Conservation (phyloP, 2,888 invertebrate species). For the Morpho achilles region DNA sequence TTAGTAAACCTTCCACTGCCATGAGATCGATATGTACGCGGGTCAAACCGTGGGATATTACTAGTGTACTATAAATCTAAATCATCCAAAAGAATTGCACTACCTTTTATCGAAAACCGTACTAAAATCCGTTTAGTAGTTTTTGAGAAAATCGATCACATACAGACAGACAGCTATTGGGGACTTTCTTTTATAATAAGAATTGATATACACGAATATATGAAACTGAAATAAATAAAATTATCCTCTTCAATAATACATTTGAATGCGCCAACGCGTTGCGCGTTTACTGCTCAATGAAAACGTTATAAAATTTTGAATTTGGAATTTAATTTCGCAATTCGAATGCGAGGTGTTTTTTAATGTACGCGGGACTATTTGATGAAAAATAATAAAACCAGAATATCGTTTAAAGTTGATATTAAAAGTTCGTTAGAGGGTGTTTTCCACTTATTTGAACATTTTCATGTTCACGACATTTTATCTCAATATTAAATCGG, state of each 20-base stretch:
- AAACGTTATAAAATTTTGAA: slow-evolving; percentile 54
- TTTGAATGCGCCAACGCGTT: slow-evolving; percentile 35
- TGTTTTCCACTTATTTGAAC: slow-evolving; percentile 1
- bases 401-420: slow-evolving; percentile 18
- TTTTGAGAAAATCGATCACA: too few relatives aligned
- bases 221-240: background rate
- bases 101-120: too few relatives aligned
- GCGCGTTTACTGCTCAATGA: slow-evolving; percentile 47
- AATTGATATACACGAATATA: too few relatives aligned
- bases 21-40: too few relatives aligned
- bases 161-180: too few relatives aligned
- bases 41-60: too few relatives aligned
- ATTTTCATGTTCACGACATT: background rate
- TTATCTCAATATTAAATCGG: background rate
- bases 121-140: too few relatives aligned
- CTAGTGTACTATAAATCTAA: too few relatives aligned
- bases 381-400: slow-evolving; percentile 20
- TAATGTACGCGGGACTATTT: slow-evolving; percentile 38
- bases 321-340: slow-evolving; percentile 59
- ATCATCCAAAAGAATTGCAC: too few relatives aligned
- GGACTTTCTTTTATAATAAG: too few relatives aligned
- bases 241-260: background rate
- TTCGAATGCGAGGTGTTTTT: slow-evolving; percentile 51
- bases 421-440: slow-evolving; percentile 9
- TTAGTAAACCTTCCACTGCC: too few relatives aligned